These are phyloP conservation scores for Tipula unca DNA, from an alignment of 2,888 invertebrate genomes.

Conservation along the genomic window DNA sequence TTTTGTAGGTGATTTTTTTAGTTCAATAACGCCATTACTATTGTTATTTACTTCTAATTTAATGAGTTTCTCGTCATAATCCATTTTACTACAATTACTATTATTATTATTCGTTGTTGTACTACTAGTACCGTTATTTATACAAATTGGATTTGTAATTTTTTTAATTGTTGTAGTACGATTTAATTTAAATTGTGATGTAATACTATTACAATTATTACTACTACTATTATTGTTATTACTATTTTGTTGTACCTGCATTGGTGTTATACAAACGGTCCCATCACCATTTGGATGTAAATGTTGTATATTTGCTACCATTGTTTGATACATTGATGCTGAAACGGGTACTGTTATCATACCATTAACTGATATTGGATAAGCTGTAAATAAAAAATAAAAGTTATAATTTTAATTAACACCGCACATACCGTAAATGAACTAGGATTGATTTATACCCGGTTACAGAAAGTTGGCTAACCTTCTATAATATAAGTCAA, in stretches of 20 bases:
- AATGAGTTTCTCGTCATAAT: neutral
- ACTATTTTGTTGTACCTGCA: slow-evolving; percentile 56
- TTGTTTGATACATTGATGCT: slow-evolving; percentile 92
- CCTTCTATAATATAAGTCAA: too few relatives aligned
- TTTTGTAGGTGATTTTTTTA: neutral
- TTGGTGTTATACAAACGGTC: slow-evolving; percentile 73
- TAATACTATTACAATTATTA: slow-evolving; percentile 16
- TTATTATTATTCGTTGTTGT: slow-evolving; percentile 59
- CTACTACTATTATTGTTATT: neutral
- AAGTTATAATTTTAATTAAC: slow-evolving; percentile 20
- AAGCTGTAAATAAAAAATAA: slow-evolving; percentile 32
- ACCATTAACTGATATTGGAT: slow-evolving; percentile 77
- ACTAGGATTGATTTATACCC: too few relatives aligned
- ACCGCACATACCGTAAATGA: too few relatives aligned
- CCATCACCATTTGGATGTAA: slow-evolving; percentile 65
- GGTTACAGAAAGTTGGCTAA: too few relatives aligned
- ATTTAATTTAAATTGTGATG: slow-evolving; percentile 8
- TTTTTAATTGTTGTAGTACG: neutral
- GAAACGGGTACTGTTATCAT: slow-evolving; percentile 94
- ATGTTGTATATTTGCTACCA: slow-evolving; percentile 83
- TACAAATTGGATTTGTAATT: neutral
- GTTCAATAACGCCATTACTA: slow-evolving; percentile 9
- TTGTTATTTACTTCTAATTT: slow-evolving; percentile 18
- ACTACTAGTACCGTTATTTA: slow-evolving; percentile 68
- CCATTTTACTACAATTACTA: neutral